Percentiles rank a stretch among this genome's conserved stretches.
These are phyloP conservation scores for Nasonia oneida DNA, from an alignment of 2,888 invertebrate species.

Conservation along the genomic window DNA sequence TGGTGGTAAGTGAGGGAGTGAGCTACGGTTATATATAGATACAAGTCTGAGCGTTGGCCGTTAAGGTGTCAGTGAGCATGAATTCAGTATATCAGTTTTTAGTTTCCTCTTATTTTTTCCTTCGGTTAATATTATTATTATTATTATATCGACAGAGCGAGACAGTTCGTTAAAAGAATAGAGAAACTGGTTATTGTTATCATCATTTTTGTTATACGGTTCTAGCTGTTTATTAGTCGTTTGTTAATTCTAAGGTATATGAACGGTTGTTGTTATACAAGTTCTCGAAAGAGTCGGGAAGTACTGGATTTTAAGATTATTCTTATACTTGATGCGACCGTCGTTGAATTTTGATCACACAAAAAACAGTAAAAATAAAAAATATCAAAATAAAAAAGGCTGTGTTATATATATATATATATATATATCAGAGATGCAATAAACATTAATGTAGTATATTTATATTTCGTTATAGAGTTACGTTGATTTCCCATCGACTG, in stretches of 20 bases:
- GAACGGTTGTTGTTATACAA: neutral
- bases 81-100: slow-evolving; percentile 63
- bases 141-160: slow-evolving; percentile 9
- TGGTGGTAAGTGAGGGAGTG: slow-evolving; percentile 58
- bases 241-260: slow-evolving; percentile 26
- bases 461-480: slow-evolving; percentile 14
- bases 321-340: neutral
- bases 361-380: slow-evolving; percentile 18
- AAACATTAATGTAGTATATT: neutral
- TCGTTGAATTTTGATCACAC: neutral
- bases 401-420: slow-evolving; percentile 23
- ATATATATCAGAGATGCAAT: neutral
- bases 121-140: slow-evolving; percentile 1
- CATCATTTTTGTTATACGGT: slow-evolving; percentile 5
- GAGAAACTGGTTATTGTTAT: neutral
- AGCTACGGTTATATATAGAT: slow-evolving; percentile 51
- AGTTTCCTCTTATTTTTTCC: slow-evolving; percentile 21
- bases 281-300: slow-evolving; percentile 27
- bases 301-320: neutral
- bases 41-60: slow-evolving; percentile 67
- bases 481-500: neutral
- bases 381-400: slow-evolving; percentile 25
- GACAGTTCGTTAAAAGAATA: slow-evolving; percentile 32
- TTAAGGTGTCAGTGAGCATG: slow-evolving; percentile 72
- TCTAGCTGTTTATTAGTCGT: slow-evolving; percentile 17